Evolutionary conservation across 2,888 invertebrate genomes (phyloP).

Genomic region (Iphiclides podalirius): DNA sequence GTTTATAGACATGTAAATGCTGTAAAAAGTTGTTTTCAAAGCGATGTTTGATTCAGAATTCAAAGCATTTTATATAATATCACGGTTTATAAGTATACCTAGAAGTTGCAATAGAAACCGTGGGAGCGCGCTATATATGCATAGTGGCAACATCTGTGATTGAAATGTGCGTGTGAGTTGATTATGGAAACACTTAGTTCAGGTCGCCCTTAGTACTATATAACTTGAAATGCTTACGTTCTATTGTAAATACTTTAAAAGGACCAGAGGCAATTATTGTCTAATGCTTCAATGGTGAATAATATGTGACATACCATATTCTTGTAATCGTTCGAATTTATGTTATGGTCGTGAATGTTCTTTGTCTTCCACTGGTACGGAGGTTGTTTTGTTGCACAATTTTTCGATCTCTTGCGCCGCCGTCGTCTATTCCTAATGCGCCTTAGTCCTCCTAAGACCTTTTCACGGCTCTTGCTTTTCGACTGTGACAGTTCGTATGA

Average conservation of each 20-base stretch:
- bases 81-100: too few species aligned
- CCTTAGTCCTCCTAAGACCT: slow-evolving; percentile 41
- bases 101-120: slow-evolving; percentile 10
- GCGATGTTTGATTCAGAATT: too few species aligned
- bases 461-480: slow-evolving; percentile 44
- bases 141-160: background rate
- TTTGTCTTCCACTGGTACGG: slow-evolving; percentile 61
- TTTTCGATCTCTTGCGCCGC: slow-evolving; percentile 59
- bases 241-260: background rate
- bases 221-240: background rate
- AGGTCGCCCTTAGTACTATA: background rate
- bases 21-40: too few species aligned
- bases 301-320: slow-evolving; percentile 32
- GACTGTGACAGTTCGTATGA: slow-evolving; percentile 45
- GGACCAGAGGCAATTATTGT: background rate
- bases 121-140: slow-evolving; percentile 13
- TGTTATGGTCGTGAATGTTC: slow-evolving; percentile 28
- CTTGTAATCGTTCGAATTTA: slow-evolving; percentile 35
- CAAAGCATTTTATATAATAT: too few species aligned
- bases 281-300: too few species aligned
- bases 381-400: slow-evolving; percentile 73
- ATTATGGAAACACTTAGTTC: background rate
- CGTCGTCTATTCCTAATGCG: slow-evolving; percentile 57
- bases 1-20: too few species aligned
- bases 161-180: background rate